A percentile compares a stretch with the other conserved stretches of the same genome.
Conservation (phyloP, 2,888 invertebrate species). For the Pocota personata region DNA sequence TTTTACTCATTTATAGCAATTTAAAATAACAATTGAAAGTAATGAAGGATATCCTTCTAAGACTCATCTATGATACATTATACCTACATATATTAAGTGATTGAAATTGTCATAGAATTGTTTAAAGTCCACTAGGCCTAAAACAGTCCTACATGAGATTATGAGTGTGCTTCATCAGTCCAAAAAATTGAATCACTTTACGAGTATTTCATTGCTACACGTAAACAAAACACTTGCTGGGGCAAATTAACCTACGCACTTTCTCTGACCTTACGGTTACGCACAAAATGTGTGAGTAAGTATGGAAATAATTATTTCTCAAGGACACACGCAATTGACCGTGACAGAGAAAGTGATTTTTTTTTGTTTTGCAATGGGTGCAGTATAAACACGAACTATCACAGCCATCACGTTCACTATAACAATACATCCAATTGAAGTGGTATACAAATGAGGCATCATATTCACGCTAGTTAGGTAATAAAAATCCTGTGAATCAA, state of each 20-base stretch:
- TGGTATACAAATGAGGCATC: not conserved
- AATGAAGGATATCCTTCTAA: conserved; percentile 52
- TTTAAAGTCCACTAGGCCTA: conserved; percentile 5
- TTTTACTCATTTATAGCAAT: conserved; percentile 3
- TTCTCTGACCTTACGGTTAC: conserved; percentile 28
- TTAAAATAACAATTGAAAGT: conserved; percentile 41
- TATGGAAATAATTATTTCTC: not conserved
- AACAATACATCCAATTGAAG: not conserved
- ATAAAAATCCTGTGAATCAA: not conserved
- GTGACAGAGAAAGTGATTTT: not conserved
- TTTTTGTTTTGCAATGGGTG: not conserved
- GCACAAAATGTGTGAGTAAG: not conserved
- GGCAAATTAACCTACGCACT: conserved; percentile 28
- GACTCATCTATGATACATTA: not conserved
- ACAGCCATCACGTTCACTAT: not conserved
- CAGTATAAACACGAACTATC: not conserved
- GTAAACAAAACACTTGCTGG: conserved; percentile 42
- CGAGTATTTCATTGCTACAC: conserved; percentile 8
- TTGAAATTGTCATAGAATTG: not conserved
- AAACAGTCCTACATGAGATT: conserved; percentile 5
- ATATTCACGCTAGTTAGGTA: not conserved
- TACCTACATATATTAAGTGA: not conserved
- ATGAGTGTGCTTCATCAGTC: not conserved
- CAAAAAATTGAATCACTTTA: conserved; percentile 16
- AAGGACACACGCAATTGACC: conserved; percentile 12